Evolutionary conservation across 2,888 invertebrate species (phyloP).

Genomic region (Drosophila multiciliata): DNA sequence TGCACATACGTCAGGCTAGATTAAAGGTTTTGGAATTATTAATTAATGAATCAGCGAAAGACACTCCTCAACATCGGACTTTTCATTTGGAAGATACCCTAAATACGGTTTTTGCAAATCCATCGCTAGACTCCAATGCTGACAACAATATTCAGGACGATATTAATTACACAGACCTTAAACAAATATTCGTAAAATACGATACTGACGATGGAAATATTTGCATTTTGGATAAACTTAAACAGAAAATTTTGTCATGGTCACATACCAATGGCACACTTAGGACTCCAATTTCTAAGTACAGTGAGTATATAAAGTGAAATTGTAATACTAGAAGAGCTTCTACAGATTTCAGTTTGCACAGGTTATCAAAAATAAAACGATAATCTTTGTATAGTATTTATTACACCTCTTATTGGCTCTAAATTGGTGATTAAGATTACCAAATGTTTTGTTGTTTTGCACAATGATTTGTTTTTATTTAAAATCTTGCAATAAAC

Average conservation of each 20-base stretch:
- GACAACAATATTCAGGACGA: conserved; percentile 12
- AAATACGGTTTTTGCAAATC: conserved; percentile 2
- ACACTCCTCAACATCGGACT: not conserved
- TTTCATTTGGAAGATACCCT: not conserved
- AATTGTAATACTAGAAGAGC: not conserved
- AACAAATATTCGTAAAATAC: conserved; percentile 56
- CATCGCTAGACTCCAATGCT: conserved; percentile 13
- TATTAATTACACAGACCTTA: conserved; percentile 42
- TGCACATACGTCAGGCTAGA: conserved; percentile 28
- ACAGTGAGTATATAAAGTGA: conserved; percentile 37
- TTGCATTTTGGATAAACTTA: conserved; percentile 77
- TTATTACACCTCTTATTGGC: not conserved
- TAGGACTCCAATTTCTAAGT: conserved; percentile 23
- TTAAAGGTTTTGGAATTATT: not conserved
- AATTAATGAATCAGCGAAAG: not conserved
- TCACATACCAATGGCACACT: conserved; percentile 78
- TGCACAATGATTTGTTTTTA: conserved; percentile 4
- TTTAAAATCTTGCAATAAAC: not conserved
- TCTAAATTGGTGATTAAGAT: not conserved
- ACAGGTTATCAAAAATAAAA: not conserved
- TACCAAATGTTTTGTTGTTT: not conserved
- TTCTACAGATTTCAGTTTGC: not conserved
- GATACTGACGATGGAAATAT: conserved; percentile 54
- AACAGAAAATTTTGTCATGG: conserved; percentile 77
- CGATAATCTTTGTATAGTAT: not conserved